Conservation (phyloP, 1,140 invertebrate genomes). For the Pentalonia nigronervosa region DNA sequence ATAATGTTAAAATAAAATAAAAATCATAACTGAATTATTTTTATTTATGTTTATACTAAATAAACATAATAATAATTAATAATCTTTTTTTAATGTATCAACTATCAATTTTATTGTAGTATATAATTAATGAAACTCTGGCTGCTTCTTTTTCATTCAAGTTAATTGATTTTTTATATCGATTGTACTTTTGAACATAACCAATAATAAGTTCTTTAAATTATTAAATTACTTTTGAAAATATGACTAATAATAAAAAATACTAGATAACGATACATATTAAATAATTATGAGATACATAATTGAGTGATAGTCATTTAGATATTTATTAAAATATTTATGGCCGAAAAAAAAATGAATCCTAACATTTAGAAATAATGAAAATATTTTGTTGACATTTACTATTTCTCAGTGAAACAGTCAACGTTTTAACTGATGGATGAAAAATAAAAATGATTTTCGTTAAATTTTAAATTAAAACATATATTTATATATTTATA, state of each 20-base stretch:
- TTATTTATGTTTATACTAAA: neutral
- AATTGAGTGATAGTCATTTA: neutral
- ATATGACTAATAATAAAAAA: neutral
- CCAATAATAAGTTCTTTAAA: no score
- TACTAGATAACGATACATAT: neutral
- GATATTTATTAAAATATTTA: neutral
- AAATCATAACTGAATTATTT: neutral
- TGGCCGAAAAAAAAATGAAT: neutral
- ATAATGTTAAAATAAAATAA: neutral
- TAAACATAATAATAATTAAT: no score
- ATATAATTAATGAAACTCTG: neutral
- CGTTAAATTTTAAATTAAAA: constrained; percentile 1
- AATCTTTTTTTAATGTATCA: neutral
- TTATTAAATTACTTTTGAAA: neutral
- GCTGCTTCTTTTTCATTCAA: constrained; percentile 2
- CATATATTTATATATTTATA: neutral
- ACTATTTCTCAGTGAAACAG: neutral
- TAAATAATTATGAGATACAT: neutral
- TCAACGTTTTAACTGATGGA: neutral
- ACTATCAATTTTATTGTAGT: neutral
- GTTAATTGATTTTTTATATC: neutral
- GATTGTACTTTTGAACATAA: no score
- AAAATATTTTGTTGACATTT: neutral
- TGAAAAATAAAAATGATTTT: constrained; percentile 24
- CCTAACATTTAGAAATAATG: neutral